Percentiles rank a stretch among this genome's conserved stretches.
Evolutionary conservation across 2,797 vertebrate genomes (phyloP).

Genomic region (Botia almorhae): DNA sequence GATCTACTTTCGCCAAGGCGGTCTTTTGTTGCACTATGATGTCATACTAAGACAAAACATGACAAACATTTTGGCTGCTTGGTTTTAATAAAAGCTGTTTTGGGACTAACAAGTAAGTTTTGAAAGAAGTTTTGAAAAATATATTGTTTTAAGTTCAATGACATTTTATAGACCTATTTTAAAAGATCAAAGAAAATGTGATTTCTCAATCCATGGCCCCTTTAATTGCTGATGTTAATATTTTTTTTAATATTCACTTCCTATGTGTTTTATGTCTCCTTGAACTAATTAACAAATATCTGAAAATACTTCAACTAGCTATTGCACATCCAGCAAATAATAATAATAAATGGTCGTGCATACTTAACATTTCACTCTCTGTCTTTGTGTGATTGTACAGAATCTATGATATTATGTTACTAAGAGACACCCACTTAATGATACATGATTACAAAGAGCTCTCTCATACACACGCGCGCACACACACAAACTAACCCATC

Average conservation of each 20-base stretch:
- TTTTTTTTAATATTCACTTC: not conserved
- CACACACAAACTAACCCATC: constrained; percentile 16
- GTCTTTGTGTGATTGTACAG: constrained; percentile 30
- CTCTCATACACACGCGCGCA: not conserved
- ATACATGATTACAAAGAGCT: constrained; percentile 62
- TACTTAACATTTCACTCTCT: constrained; percentile 1
- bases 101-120: too few relatives aligned
- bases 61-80: too few relatives aligned
- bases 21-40: too few relatives aligned
- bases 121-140: too few relatives aligned
- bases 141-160: too few relatives aligned
- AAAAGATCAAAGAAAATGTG: too few relatives aligned
- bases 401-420: constrained; percentile 61
- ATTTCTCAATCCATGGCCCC: too few relatives aligned
- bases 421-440: constrained; percentile 66
- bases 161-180: too few relatives aligned
- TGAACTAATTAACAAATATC: not conserved
- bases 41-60: too few relatives aligned
- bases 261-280: not conserved
- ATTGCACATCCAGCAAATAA: not conserved
- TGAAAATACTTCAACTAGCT: not conserved
- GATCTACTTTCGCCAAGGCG: too few relatives aligned
- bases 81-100: too few relatives aligned
- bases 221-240: not conserved
- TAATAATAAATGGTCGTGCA: not conserved